These are phyloP conservation scores for Monodelphis domestica DNA, from an alignment of 2,797 vertebrate species.

Conservation along the genomic window DNA sequence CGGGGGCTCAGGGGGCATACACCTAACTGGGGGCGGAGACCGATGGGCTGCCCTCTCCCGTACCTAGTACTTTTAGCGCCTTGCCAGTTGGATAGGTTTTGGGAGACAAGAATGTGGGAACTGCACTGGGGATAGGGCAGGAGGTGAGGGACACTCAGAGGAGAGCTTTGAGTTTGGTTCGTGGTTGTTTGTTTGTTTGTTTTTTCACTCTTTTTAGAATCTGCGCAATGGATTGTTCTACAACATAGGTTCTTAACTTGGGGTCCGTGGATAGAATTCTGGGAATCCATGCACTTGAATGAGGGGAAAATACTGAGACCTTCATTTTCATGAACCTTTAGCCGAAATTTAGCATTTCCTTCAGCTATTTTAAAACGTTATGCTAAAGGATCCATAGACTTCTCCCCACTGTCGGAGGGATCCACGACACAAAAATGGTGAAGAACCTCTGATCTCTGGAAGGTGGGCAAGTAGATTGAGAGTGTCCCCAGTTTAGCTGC, in stretches of 20 bases:
- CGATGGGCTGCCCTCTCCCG: neutral
- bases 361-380: neutral
- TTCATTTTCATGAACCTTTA: neutral
- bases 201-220: neutral
- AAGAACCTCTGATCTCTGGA: neutral
- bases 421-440: neutral
- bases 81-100: neutral
- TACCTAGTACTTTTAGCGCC: neutral
- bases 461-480: neutral
- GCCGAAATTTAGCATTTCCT: neutral
- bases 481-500: neutral
- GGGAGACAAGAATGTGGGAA: neutral
- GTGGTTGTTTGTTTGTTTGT: too few relatives aligned
- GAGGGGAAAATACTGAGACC: neutral
- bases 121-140: neutral
- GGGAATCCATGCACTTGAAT: neutral
- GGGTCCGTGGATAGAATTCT: neutral
- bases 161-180: neutral
- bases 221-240: neutral
- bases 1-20: neutral
- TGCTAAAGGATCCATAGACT: neutral
- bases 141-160: neutral
- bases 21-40: neutral
- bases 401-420: neutral
- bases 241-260: neutral